Conservation (phyloP, 2,113 vertebrate genomes). For the Corynorhinus townsendii region DNA sequence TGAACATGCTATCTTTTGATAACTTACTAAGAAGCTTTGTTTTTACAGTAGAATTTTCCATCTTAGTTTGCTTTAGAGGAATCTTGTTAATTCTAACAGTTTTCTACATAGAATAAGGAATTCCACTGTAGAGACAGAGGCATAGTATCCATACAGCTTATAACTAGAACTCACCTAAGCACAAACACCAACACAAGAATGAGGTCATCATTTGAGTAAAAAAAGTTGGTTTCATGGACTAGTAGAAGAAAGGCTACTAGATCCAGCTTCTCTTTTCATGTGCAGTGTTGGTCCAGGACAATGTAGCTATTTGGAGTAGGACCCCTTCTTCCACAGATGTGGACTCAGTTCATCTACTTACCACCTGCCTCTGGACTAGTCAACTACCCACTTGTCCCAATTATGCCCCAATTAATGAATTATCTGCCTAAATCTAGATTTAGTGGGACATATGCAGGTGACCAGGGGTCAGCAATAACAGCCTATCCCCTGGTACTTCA, state of each 20-base stretch:
- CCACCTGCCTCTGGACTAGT: background rate
- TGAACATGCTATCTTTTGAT: background rate
- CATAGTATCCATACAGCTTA: background rate
- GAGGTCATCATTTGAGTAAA: background rate
- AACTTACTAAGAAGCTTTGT: background rate
- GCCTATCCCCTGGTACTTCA: no score
- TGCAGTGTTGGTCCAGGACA: background rate
- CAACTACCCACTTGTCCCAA: background rate
- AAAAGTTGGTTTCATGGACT: background rate
- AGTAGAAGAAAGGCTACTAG: background rate
- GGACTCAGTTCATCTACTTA: background rate
- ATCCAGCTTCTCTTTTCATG: background rate
- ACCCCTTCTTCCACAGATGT: background rate
- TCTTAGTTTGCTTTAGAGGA: background rate
- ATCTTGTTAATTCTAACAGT: background rate
- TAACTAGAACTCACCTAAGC: background rate
- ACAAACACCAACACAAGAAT: background rate
- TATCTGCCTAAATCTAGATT: no score
- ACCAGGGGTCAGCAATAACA: no score
- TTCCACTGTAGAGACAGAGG: background rate
- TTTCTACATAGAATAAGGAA: background rate
- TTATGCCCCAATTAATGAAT: no score
- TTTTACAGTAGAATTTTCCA: background rate
- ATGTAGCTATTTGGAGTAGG: background rate
- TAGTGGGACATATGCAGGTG: no score